Evolutionary conservation across 2,113 vertebrate genomes (phyloP).

Genomic region (Clarias magur): DNA sequence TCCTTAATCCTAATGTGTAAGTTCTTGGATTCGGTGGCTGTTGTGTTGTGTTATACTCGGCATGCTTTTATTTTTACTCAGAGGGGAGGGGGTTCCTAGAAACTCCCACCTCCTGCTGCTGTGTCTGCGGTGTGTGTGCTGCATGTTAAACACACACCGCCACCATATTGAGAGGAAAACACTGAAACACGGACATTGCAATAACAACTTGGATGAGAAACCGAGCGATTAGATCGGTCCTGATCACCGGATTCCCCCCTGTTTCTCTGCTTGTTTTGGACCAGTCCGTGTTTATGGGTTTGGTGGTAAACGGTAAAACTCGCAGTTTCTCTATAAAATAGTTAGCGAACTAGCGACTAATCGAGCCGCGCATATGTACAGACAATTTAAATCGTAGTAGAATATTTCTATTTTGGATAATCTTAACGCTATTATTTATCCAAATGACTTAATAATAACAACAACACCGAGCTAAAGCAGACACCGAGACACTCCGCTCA

Average conservation of each 20-base stretch:
- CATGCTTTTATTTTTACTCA: constrained; percentile 57
- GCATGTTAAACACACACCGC: constrained; percentile 71
- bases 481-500: neutral
- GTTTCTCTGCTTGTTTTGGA: neutral
- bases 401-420: neutral
- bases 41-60: neutral
- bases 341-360: constrained; percentile 60
- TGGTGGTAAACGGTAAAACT: neutral
- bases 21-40: constrained; percentile 8
- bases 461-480: too few species aligned
- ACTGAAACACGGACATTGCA: constrained; percentile 41
- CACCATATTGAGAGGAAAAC: constrained; percentile 74
- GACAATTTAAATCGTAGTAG: neutral
- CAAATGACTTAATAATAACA: neutral
- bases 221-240: neutral
- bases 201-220: constrained; percentile 14
- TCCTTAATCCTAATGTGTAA: neutral
- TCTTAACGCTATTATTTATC: neutral
- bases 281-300: neutral
- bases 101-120: constrained; percentile 64
- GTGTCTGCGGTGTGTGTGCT: constrained; percentile 61
- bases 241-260: neutral
- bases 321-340: constrained; percentile 31
- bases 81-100: constrained; percentile 56
- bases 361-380: neutral